These are phyloP conservation scores for Horisme vitalbata DNA, from an alignment of 2,888 invertebrate species.

Conservation along the genomic window DNA sequence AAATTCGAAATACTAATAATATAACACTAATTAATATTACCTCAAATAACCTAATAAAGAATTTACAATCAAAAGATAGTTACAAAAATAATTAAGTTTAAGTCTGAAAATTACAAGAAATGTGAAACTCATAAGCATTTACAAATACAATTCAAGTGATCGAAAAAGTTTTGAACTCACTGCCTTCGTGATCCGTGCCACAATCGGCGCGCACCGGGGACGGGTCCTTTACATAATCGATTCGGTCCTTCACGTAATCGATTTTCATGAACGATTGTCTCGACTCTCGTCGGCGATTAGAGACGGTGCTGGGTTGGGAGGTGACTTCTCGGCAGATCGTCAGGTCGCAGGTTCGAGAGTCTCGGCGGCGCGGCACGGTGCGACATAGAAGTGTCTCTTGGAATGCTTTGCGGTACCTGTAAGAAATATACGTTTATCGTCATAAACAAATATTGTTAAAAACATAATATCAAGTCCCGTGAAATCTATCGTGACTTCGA, in stretches of 20 bases:
- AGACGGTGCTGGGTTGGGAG: constrained; percentile 45
- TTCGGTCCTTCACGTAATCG: constrained; percentile 41
- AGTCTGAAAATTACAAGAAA: no score
- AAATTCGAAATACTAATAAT: no score
- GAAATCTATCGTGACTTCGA: no score
- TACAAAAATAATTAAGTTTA: no score
- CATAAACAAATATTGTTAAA: no score
- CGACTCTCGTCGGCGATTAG: constrained; percentile 51
- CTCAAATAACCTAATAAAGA: no score
- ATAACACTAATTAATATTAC: no score
- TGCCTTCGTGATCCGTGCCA: constrained; percentile 39
- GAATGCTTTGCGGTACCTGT: constrained; percentile 90
- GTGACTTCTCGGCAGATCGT: constrained; percentile 80
- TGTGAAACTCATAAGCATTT: no score
- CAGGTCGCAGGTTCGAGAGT: constrained; percentile 74
- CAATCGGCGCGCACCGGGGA: constrained; percentile 56
- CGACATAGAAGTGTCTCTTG: constrained; percentile 87
- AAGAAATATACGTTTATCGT: constrained; percentile 49
- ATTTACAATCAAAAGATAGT: no score
- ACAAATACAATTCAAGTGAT: constrained; percentile 34
- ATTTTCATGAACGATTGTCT: constrained; percentile 60
- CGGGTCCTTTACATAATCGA: constrained; percentile 57
- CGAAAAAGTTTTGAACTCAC: constrained; percentile 43
- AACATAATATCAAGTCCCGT: no score
- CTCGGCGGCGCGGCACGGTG: constrained; percentile 57